Evolutionary conservation across 2,888 invertebrate species (phyloP), one percentile per base, ranked within the genome.

Genomic region (Hemistola chrysoprasaria): DNA sequence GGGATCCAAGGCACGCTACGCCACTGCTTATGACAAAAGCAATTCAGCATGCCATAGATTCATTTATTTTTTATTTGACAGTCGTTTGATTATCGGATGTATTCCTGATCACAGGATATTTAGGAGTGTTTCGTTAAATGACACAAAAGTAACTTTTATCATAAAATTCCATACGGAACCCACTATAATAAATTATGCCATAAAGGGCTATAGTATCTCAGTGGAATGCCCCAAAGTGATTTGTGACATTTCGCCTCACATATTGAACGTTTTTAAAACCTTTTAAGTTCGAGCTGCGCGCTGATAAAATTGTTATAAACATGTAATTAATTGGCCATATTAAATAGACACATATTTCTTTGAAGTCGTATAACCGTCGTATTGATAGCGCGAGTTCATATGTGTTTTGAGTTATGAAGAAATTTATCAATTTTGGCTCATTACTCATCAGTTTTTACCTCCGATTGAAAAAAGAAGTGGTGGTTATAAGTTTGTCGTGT

Each of bases 221-320:
- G 8, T 32, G 26, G 30, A 47, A 51, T 35, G 31, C 47, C 47
- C 34, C 28, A 44, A 30, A 67, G 78, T 83, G 84, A 84, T 84
- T 84, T 84, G 79, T 82, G 81, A 46, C 51, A 50, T 62, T 71
- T 67, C 56, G 56, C 58, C 62, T 62, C 67, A 65, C 69, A 66
- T 81, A 81, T 75, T 77, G 81, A 80, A 78, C 74, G 78, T 70
- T 78, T 78, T 80, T 48, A 78, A 85, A 85, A 79, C 83, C 84
- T 84, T 83, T 85, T 82, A 83, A 82, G 79, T 76, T 66, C 50
- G 59, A 67, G 55, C 67, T 58, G 52, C 53, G 53, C 4, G 25
- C 41, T 43, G 84, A 84, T 84, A 84, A 76, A 60, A 70, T 55
- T 50, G 70, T 73, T 79, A 78, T 82, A 78, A 80, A 82, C 65